These are phyloP conservation scores for Cephalopterus ornatus DNA, from an alignment of 2,113 vertebrate species.

Conservation along the genomic window DNA sequence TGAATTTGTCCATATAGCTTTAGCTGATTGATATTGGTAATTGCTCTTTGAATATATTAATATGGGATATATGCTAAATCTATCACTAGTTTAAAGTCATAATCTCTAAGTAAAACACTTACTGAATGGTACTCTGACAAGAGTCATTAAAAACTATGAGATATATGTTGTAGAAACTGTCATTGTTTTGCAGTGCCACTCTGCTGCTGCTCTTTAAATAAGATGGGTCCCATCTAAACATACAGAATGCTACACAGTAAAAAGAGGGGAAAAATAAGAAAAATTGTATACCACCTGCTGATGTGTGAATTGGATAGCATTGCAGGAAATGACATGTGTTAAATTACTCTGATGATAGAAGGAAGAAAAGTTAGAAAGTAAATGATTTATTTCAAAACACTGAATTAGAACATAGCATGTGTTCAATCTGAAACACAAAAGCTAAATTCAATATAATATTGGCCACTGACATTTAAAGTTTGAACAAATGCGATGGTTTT, in stretches of 20 bases:
- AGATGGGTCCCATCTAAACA: background rate
- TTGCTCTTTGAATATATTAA: slow-evolving; percentile 57
- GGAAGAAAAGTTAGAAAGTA: slow-evolving; percentile 44
- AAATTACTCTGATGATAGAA: slow-evolving; percentile 51
- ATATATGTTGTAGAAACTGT: background rate
- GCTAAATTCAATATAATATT: slow-evolving; percentile 2
- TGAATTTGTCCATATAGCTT: slow-evolving; percentile 11
- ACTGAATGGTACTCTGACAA: slow-evolving; percentile 9
- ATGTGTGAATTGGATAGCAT: slow-evolving; percentile 65
- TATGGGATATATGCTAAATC: background rate
- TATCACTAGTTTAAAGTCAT: background rate
- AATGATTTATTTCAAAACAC: slow-evolving; percentile 56
- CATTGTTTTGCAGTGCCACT: background rate
- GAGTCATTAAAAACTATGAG: background rate
- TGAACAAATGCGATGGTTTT: background rate
- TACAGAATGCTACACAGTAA: background rate
- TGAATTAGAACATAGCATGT: slow-evolving; percentile 48
- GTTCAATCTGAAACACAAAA: slow-evolving; percentile 48
- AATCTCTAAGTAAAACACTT: background rate
- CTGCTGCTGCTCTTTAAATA: background rate
- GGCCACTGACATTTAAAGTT: slow-evolving; percentile 16
- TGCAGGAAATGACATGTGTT: slow-evolving; percentile 47
- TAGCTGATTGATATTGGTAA: slow-evolving; percentile 30
- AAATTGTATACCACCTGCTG: slow-evolving; percentile 56
- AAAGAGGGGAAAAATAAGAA: background rate